Percentiles rank a stretch among this genome's conserved stretches.
These are phyloP conservation scores for Drosophila pseudoobscura DNA, from an alignment of 1,140 invertebrate genomes.

Conservation along the genomic window DNA sequence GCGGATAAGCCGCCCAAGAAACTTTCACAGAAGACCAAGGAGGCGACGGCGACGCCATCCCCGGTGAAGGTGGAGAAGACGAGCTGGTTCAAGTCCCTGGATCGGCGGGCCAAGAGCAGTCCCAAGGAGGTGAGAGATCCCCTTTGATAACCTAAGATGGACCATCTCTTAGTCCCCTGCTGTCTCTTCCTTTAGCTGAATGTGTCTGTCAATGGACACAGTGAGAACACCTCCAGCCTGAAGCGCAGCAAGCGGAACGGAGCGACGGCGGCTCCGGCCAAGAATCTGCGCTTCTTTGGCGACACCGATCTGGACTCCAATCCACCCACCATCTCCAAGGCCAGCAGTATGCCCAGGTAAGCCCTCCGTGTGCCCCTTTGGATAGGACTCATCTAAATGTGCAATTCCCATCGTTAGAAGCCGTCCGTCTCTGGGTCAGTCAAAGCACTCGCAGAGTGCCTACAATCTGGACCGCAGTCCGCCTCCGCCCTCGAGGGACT, in stretches of 20 bases:
- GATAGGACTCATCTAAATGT: too few species aligned
- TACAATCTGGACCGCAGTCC: conserved; percentile 77
- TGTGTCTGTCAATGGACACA: conserved; percentile 78
- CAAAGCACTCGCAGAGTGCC: conserved; percentile 81
- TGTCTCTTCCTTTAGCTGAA: conserved; percentile 40
- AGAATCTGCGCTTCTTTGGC: conserved; percentile 91
- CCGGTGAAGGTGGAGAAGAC: conserved; percentile 71
- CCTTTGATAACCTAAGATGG: too few species aligned
- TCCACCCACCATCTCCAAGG: conserved; percentile 84
- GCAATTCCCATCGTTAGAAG: conserved; percentile 33
- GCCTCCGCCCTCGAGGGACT: conserved; percentile 57
- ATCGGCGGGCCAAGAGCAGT: conserved; percentile 84
- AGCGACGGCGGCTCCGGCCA: conserved; percentile 84
- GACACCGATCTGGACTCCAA: conserved; percentile 91
- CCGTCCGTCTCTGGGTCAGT: conserved; percentile 58
- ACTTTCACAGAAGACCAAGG: conserved; percentile 40
- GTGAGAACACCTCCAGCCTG: conserved; percentile 84
- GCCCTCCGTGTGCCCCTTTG: not conserved
- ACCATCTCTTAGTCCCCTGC: not conserved
- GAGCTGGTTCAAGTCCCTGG: conserved; percentile 88
- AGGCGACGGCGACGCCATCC: conserved; percentile 41
- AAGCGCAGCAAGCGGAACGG: conserved; percentile 82
- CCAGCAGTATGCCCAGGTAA: conserved; percentile 85
- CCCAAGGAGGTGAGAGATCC: conserved; percentile 57
- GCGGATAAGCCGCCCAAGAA: conserved; percentile 74